A percentile compares a stretch with the other conserved stretches of the same genome.
Conservation (phyloP, 1,140 invertebrate species). For the Drosophila suzukii region DNA sequence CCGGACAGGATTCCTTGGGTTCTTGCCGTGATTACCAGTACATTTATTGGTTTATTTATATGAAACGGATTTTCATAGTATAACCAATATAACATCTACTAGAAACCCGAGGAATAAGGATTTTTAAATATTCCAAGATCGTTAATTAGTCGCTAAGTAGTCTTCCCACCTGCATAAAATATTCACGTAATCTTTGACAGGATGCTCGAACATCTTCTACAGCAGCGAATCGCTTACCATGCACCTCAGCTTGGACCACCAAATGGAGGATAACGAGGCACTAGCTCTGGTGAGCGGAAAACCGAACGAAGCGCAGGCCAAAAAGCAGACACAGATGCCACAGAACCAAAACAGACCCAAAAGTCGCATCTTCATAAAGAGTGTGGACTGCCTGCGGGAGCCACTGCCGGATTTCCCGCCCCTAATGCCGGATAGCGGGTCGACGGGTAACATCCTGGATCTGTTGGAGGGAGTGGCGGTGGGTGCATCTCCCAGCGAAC, state of each 20-base stretch:
- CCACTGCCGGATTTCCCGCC: conserved; percentile 57
- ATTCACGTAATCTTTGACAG: conserved; percentile 33
- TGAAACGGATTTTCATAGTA: too few relatives aligned
- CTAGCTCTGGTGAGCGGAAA: conserved; percentile 32
- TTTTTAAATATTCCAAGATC: too few relatives aligned
- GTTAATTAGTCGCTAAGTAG: too few relatives aligned
- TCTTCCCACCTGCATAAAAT: background rate
- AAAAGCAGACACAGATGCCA: conserved; percentile 2
- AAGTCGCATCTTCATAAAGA: conserved; percentile 79
- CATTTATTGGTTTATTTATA: too few relatives aligned
- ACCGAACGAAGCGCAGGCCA: background rate
- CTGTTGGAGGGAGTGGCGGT: conserved; percentile 57
- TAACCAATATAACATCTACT: too few relatives aligned
- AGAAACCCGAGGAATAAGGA: too few relatives aligned
- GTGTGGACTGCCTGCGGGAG: conserved; percentile 76
- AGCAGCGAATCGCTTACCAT: conserved; percentile 83
- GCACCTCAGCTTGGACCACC: conserved; percentile 85
- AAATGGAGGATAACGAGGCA: conserved; percentile 79
- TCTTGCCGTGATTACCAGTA: too few relatives aligned
- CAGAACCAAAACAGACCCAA: conserved; percentile 26
- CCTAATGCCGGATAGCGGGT: conserved; percentile 25
- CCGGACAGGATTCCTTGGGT: too few relatives aligned
- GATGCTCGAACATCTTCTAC: conserved; percentile 85
- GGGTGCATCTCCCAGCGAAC: conserved; percentile 13
- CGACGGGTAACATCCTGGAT: conserved; percentile 53